These are phyloP conservation scores for Caenorhabditis wallacei DNA, from an alignment of 2,888 invertebrate genomes.

Conservation along the genomic window DNA sequence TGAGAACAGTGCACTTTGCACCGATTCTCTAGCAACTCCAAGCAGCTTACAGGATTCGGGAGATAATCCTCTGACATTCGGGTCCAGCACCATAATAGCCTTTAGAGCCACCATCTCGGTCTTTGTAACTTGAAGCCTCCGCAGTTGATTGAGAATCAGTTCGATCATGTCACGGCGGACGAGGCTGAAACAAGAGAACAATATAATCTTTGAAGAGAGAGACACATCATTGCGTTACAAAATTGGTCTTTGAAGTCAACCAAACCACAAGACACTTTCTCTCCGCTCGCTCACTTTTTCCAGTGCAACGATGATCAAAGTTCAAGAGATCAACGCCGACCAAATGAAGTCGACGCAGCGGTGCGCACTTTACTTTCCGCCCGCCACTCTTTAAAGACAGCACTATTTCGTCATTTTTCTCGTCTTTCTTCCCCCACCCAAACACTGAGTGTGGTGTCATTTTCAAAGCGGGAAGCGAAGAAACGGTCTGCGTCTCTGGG, in stretches of 20 bases:
- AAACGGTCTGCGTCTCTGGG: slow-evolving; percentile 25
- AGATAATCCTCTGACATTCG: slow-evolving; percentile 73
- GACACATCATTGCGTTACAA: slow-evolving; percentile 4
- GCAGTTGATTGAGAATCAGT: slow-evolving; percentile 66
- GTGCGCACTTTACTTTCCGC: slow-evolving; percentile 37
- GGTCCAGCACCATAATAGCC: slow-evolving; percentile 81
- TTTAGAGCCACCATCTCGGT: slow-evolving; percentile 79
- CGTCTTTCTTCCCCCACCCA: slow-evolving; percentile 30
- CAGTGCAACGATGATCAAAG: slow-evolving; percentile 57
- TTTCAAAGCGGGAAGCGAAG: slow-evolving; percentile 39
- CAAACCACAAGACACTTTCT: slow-evolving; percentile 54
- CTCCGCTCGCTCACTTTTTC: no score
- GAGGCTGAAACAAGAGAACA: slow-evolving; percentile 62
- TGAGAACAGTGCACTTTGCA: slow-evolving; percentile 79
- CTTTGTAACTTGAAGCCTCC: slow-evolving; percentile 71
- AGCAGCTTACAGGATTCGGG: slow-evolving; percentile 45
- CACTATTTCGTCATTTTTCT: slow-evolving; percentile 26
- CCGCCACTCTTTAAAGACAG: slow-evolving; percentile 15
- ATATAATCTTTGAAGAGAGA: not conserved
- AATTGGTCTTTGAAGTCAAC: slow-evolving; percentile 42
- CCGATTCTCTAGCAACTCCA: slow-evolving; percentile 74
- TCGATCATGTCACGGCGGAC: slow-evolving; percentile 69
- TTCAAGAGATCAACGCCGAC: slow-evolving; percentile 59
- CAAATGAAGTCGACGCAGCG: slow-evolving; percentile 27
- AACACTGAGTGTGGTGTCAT: slow-evolving; percentile 61